Evolutionary conservation across 1,140 invertebrate species (phyloP), one percentile per base, ranked within the genome.

Genomic region (Globodera ellingtonae): DNA sequence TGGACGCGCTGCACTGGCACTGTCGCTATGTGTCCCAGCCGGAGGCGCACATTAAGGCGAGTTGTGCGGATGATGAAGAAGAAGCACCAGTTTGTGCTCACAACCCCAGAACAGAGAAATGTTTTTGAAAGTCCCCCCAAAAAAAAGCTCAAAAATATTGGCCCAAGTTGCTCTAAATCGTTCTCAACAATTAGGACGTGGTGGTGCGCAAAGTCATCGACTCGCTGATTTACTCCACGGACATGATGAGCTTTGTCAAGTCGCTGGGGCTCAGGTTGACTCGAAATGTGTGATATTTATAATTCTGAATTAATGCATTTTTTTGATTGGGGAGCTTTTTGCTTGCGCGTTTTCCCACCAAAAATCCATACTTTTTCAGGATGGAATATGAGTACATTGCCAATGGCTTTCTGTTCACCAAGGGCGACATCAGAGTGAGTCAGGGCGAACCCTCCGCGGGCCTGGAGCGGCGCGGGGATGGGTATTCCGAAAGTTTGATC

Each of bases 161-260:
- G 0, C 21, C 21, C 13, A 21, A 15, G 1, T 65, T 21, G 1
- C 66, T 67, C 18, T 67, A 67, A 67, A 13, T 21, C 66, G 8
- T 13, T 21, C 15, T 21, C 66, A 9, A 44, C 24, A 24, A 24
- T 24, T 44, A 47, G 24, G 75, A 66, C 9, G 84, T 82, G 24
- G 80, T 86, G 21, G 83, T 87, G 48, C 77, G 85, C 7, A 85
- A 86, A 35, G 78, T 75, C 18, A 78, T 87, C 47, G 84, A 85
- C 69, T 85, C 84, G 13, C 48, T 80, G 21, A 73, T 86, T 24
- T 84, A 74, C 66, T 85, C 84, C 8, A 81, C 80, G 13, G 75
- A 86, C 62, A 86, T 85, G 81, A 87, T 85, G 83, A 79, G 70
- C 13, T 85, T 88, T 65, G 77, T 87, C 10, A 85, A 85, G 48